These are phyloP conservation scores for Mormyrus hasselquistii DNA, from an alignment of 2,797 vertebrate genomes.

Conservation along the genomic window DNA sequence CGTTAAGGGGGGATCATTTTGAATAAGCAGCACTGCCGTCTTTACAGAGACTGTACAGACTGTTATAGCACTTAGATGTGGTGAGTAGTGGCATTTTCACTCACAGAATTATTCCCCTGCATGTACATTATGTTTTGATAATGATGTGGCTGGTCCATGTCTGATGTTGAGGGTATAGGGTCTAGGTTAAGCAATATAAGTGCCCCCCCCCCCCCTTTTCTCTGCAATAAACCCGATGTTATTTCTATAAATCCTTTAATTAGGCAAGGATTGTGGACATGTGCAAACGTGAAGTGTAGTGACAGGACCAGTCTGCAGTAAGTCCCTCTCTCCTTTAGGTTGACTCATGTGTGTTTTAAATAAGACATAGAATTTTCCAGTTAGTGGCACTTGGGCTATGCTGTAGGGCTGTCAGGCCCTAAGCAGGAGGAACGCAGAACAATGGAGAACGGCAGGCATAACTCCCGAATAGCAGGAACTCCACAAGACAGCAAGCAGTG, in stretches of 20 bases:
- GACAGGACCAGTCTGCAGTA: not conserved
- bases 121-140: not conserved
- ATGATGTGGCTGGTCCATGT: not conserved
- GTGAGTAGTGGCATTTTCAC: not conserved
- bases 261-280: not conserved
- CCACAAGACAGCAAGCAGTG: not conserved
- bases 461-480: not conserved
- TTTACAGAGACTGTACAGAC: not conserved
- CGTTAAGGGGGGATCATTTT: not conserved
- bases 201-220: not conserved
- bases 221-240: not conserved
- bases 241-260: not conserved
- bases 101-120: not conserved
- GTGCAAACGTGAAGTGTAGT: not conserved
- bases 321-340: not conserved
- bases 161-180: not conserved
- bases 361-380: not conserved
- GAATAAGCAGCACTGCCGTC: not conserved
- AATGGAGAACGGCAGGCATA: not conserved
- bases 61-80: not conserved
- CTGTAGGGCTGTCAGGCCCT: not conserved
- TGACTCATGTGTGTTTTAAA: slow-evolving; percentile 1
- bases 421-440: not conserved
- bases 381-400: not conserved
- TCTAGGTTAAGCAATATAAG: not conserved